A percentile compares a stretch with the other conserved stretches of the same genome.
These are phyloP conservation scores for Dynastes tityus DNA, from an alignment of 2,888 invertebrate genomes.

Conservation along the genomic window DNA sequence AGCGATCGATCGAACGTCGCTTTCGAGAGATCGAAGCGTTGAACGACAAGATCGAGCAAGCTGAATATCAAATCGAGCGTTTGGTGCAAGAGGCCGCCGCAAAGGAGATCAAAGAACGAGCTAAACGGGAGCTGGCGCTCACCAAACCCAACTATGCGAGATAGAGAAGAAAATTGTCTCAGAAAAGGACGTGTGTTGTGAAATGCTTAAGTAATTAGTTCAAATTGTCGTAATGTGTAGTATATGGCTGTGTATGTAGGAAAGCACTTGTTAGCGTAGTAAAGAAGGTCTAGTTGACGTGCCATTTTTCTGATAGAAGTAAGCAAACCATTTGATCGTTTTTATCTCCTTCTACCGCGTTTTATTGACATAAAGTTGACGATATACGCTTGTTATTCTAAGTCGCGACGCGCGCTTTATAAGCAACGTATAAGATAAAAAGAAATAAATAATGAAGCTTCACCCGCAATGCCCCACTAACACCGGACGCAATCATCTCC, in stretches of 20 bases:
- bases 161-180: not conserved
- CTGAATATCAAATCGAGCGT: constrained; percentile 47
- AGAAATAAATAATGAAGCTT: too few species aligned
- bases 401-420: too few species aligned
- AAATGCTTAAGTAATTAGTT: not conserved
- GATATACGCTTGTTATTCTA: too few species aligned
- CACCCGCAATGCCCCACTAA: too few species aligned
- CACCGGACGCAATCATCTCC: too few species aligned
- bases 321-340: too few species aligned
- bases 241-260: not conserved
- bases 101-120: constrained; percentile 43
- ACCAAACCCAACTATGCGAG: constrained; percentile 36
- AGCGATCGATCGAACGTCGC: constrained; percentile 41
- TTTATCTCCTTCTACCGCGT: too few species aligned
- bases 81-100: constrained; percentile 50
- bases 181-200: too few species aligned
- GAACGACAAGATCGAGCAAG: constrained; percentile 39
- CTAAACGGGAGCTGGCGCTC: constrained; percentile 46
- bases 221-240: not conserved
- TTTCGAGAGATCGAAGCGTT: constrained; percentile 43
- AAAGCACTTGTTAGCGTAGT: not conserved
- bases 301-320: too few species aligned
- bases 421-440: too few species aligned
- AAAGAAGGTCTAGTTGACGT: not conserved
- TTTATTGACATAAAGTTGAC: too few species aligned